Percentiles rank a stretch among this genome's conserved stretches.
Evolutionary conservation across 1,140 invertebrate species (phyloP).

Genomic region (Caerostris extrusa): DNA sequence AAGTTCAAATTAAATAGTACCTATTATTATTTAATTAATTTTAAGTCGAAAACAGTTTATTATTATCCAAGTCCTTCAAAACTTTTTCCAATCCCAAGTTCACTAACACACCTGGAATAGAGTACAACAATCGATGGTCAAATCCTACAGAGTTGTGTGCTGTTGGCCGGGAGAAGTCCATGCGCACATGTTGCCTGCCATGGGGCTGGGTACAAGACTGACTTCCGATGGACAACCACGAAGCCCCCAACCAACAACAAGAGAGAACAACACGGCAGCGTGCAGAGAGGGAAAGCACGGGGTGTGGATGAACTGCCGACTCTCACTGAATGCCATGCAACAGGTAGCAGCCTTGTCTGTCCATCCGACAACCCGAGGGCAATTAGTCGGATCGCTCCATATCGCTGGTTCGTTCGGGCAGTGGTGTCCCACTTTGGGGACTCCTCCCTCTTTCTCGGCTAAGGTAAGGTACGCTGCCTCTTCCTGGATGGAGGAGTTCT

Average conservation of each 20-base stretch:
- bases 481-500: constrained; percentile 39
- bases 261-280: constrained; percentile 11
- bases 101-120: background rate
- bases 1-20: background rate
- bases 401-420: constrained; percentile 73
- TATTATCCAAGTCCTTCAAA: background rate
- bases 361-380: constrained; percentile 30
- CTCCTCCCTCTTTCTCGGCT: constrained; percentile 62
- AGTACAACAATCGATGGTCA: background rate
- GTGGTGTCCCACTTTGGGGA: constrained; percentile 70
- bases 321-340: constrained; percentile 65
- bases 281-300: constrained; percentile 6
- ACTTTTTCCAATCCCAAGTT: background rate
- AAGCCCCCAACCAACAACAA: constrained; percentile 49
- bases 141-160: background rate
- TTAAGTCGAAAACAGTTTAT: too few species aligned
- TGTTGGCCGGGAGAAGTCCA: background rate
- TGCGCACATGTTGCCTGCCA: constrained; percentile 24
- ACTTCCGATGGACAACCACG: constrained; percentile 68
- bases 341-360: constrained; percentile 37
- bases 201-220: constrained; percentile 45
- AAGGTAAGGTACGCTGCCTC: constrained; percentile 56
- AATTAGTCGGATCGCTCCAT: constrained; percentile 75
- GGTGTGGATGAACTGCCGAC: constrained; percentile 2
- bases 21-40: too few species aligned